Conservation (phyloP, 2,797 vertebrate genomes). For the Taeniopygia guttata region DNA sequence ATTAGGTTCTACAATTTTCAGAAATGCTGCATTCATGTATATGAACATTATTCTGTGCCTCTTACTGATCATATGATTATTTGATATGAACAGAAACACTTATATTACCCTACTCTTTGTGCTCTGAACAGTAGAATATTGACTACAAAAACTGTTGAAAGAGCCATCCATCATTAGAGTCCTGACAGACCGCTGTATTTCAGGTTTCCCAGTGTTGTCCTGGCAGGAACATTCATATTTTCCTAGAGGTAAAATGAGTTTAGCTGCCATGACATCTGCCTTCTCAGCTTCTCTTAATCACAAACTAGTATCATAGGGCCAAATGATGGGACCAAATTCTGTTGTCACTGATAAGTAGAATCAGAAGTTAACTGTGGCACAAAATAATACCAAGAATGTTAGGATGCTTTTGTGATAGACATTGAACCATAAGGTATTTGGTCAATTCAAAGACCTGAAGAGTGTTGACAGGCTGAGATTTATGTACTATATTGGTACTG, state of each 20-base stretch:
- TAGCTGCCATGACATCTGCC: neutral
- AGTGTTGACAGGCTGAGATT: neutral
- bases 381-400: neutral
- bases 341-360: accelerated
- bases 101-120: neutral
- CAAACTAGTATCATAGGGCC: neutral
- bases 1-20: neutral
- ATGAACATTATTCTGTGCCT: neutral
- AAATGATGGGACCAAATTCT: neutral
- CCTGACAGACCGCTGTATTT: neutral
- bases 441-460: neutral
- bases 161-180: neutral
- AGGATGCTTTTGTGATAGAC: neutral
- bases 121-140: neutral
- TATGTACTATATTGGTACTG: neutral
- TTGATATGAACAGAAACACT: neutral
- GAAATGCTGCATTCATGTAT: neutral
- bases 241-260: neutral
- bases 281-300: neutral
- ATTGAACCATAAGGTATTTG: neutral
- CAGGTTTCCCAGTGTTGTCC: neutral
- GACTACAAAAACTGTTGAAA: neutral
- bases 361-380: neutral
- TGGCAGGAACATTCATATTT: neutral
- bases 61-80: neutral